Conservation (phyloP, 2,797 vertebrate genomes). For the Gambelia wislizenii region DNA sequence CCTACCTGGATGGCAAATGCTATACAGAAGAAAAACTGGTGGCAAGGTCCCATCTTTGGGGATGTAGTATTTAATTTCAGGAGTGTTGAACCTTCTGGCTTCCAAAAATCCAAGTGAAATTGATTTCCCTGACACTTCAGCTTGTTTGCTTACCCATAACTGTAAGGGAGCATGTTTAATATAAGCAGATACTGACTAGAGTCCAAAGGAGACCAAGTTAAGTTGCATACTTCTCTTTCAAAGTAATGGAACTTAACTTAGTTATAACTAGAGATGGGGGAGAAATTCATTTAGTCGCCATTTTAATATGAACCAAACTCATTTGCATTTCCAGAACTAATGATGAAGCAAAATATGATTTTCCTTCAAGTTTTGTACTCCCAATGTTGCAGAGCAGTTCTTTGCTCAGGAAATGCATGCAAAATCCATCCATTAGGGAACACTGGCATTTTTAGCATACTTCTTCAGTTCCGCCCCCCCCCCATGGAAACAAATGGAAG, state of each 20-base stretch:
- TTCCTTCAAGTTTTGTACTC: too few species aligned
- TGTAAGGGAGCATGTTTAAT: not conserved
- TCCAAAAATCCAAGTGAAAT: not conserved
- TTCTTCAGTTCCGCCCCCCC: too few species aligned
- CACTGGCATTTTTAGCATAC: too few species aligned
- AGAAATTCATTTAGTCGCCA: not conserved
- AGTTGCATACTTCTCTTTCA: not conserved
- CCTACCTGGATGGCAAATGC: not conserved
- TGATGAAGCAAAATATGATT: too few species aligned
- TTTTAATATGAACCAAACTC: too few species aligned
- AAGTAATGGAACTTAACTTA: not conserved
- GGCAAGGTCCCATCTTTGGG: not conserved
- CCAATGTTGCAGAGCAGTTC: too few species aligned
- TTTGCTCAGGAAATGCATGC: too few species aligned
- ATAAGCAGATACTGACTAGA: not conserved
- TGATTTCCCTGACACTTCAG: not conserved
- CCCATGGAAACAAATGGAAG: too few species aligned
- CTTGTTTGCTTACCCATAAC: not conserved
- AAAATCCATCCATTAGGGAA: too few species aligned
- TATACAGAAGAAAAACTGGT: not conserved
- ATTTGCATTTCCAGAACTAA: too few species aligned
- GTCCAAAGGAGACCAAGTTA: too few species aligned
- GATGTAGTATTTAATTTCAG: not conserved
- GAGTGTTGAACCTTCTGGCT: not conserved
- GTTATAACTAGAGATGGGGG: not conserved